Evolutionary conservation across 2,888 invertebrate species (phyloP).

Genomic region (Empis stercorea): DNA sequence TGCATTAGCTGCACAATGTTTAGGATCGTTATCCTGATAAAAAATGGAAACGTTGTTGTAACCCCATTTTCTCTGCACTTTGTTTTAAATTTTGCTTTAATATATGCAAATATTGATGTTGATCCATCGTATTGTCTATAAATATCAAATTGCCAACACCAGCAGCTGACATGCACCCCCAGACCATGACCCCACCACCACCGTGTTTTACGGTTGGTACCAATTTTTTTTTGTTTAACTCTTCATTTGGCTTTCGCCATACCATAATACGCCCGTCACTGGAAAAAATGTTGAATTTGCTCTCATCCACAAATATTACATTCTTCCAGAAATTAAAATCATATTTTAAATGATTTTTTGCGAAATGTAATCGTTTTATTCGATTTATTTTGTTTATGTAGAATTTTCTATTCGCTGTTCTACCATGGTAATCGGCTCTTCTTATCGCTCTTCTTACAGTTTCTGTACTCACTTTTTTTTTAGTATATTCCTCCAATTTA

Average conservation of each 20-base stretch:
- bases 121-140: slow-evolving; percentile 7
- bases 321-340: slow-evolving; percentile 1
- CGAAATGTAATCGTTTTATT: slow-evolving; percentile 6
- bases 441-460: neutral
- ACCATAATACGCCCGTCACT: slow-evolving; percentile 4
- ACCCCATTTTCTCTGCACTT: slow-evolving; percentile 4
- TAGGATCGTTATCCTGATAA: slow-evolving; percentile 10
- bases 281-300: slow-evolving; percentile 8
- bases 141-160: slow-evolving; percentile 6
- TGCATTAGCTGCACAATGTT: too few relatives aligned
- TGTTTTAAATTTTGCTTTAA: slow-evolving; percentile 5
- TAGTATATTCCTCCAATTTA: too few relatives aligned
- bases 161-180: slow-evolving; percentile 8
- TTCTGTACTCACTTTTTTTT: neutral
- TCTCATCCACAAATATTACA: slow-evolving; percentile 10
- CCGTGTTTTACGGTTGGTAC: slow-evolving; percentile 9
- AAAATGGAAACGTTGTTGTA: neutral
- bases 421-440: neutral
- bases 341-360: neutral
- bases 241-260: slow-evolving; percentile 4
- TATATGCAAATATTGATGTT: slow-evolving; percentile 4
- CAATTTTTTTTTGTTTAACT: slow-evolving; percentile 3
- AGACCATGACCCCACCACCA: slow-evolving; percentile 8
- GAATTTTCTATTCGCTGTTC: neutral
- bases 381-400: too few relatives aligned